A percentile compares a stretch with the other conserved stretches of the same genome.
phyloP scores from a whole-genome alignment of 1,140 invertebrate species.

The Drosophila orena region DNA sequence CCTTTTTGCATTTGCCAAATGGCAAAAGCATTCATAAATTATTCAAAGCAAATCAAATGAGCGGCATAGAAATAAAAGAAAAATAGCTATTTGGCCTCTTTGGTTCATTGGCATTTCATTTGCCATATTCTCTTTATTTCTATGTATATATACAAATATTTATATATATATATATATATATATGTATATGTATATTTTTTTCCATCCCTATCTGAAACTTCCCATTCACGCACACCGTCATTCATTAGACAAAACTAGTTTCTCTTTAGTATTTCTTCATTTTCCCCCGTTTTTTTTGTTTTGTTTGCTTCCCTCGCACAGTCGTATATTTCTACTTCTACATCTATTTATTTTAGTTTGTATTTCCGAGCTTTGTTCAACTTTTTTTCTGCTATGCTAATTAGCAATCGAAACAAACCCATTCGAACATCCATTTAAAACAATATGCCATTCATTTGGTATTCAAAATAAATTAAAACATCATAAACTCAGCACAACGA shows the following conservation, averaged over 20 bases:
- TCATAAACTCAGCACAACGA: constrained; percentile 53
- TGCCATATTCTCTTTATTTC: constrained; percentile 44
- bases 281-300: constrained; percentile 13
- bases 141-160: too few species aligned
- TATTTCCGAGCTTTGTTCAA: constrained; percentile 48
- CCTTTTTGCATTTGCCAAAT: constrained; percentile 45
- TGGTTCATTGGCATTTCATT: constrained; percentile 81
- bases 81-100: constrained; percentile 68
- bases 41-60: constrained; percentile 62
- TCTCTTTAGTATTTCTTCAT: constrained; percentile 54
- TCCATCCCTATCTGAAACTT: constrained; percentile 58
- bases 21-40: constrained; percentile 76
- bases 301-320: constrained; percentile 10
- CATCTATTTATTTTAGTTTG: constrained; percentile 55
- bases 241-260: constrained; percentile 79
- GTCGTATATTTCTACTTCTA: constrained; percentile 17
- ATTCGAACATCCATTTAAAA: constrained; percentile 68
- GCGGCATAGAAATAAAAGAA: constrained; percentile 33
- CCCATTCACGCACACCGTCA: constrained; percentile 74
- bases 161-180: constrained; percentile 1
- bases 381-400: constrained; percentile 67
- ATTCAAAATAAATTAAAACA: constrained; percentile 76
- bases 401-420: constrained; percentile 68
- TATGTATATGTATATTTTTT: not conserved
- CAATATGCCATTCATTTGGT: constrained; percentile 79